A percentile compares a stretch with the other conserved stretches of the same genome.
Conservation (phyloP, 23 tunicate genomes). For the Clavelina lepadiformis region DNA sequence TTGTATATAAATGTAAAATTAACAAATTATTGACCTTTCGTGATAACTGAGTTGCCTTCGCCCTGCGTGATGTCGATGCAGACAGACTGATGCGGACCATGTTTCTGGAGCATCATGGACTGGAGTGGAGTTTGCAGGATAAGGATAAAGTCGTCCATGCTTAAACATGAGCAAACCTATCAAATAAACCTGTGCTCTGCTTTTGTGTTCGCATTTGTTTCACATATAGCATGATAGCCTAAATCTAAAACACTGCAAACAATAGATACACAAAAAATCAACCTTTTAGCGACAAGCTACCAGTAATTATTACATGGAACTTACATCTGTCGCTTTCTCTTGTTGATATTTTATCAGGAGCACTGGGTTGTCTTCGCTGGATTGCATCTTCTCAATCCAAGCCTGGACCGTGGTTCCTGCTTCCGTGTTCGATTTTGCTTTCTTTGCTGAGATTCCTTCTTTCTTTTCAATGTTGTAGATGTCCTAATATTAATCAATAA, state of each 20-base stretch:
- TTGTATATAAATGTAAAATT: background rate
- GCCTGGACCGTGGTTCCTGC: conserved; percentile 66
- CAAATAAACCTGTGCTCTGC: too few species aligned
- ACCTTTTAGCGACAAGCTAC: too few species aligned
- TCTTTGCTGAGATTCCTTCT: conserved; percentile 44
- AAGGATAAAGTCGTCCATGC: conserved; percentile 79
- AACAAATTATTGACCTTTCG: background rate
- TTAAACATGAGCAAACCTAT: conserved; percentile 55
- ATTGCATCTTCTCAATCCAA: conserved; percentile 85
- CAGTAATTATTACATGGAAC: background rate
- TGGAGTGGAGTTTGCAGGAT: conserved; percentile 93
- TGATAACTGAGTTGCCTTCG: background rate
- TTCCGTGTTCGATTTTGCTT: conserved; percentile 30
- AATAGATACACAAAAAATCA: too few species aligned
- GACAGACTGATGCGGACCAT: conserved; percentile 75
- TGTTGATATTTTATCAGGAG: conserved; percentile 86
- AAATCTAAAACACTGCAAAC: too few species aligned
- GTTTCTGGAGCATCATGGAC: conserved; percentile 56
- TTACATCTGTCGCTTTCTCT: conserved; percentile 72
- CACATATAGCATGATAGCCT: too few species aligned
- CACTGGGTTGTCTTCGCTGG: conserved; percentile 84
- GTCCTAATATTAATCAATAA: too few species aligned
- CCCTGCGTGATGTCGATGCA: conserved; percentile 84
- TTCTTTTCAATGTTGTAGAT: conserved; percentile 83
- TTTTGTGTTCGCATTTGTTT: too few species aligned